Evolutionary conservation across 2,888 invertebrate genomes (phyloP).

Genomic region (Diabrotica balteata): DNA sequence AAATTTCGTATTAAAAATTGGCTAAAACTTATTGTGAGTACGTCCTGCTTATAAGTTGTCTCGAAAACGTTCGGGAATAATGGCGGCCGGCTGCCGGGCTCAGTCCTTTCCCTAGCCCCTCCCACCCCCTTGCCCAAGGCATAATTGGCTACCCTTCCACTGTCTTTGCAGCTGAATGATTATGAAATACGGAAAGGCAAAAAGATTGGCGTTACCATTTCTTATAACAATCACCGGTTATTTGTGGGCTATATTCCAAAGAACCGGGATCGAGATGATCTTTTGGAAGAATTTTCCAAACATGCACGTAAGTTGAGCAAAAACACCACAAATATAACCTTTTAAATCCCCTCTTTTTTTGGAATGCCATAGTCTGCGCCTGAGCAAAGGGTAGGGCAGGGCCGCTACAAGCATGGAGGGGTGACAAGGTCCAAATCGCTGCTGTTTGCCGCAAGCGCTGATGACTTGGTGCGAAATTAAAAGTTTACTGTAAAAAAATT

Average conservation of each 20-base stretch:
- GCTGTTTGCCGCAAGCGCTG: conserved; percentile 25
- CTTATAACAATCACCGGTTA: conserved; percentile 99
- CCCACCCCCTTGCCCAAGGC: conserved; percentile 57
- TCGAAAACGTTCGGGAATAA: conserved; percentile 49
- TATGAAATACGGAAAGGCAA: conserved; percentile 99
- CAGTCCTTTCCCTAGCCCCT: conserved; percentile 60
- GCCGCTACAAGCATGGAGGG: conserved; percentile 59
- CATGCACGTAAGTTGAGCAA: conserved; percentile 94
- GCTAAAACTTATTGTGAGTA: conserved; percentile 7
- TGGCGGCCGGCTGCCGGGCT: conserved; percentile 70
- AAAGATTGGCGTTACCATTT: conserved; percentile 99
- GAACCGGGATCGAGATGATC: conserved; percentile 99
- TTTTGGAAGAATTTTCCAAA: conserved; percentile 98
- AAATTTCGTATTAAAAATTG: no score
- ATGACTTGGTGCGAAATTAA: conserved; percentile 22
- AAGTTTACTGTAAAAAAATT: conserved; percentile 12
- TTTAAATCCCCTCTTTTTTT: conserved; percentile 17
- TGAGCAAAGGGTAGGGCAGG: conserved; percentile 62
- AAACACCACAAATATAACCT: conserved; percentile 38
- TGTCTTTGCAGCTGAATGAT: conserved; percentile 99
- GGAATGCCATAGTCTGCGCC: conserved; percentile 58
- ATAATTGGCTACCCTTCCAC: conserved; percentile 78
- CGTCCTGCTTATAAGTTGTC: conserved; percentile 10
- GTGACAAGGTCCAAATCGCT: conserved; percentile 55
- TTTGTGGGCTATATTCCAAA: conserved; percentile 99